A percentile compares a stretch with the other conserved stretches of the same genome.
These are phyloP conservation scores for Glaucomys volans DNA, from an alignment of 2,113 vertebrate species.

Conservation along the genomic window DNA sequence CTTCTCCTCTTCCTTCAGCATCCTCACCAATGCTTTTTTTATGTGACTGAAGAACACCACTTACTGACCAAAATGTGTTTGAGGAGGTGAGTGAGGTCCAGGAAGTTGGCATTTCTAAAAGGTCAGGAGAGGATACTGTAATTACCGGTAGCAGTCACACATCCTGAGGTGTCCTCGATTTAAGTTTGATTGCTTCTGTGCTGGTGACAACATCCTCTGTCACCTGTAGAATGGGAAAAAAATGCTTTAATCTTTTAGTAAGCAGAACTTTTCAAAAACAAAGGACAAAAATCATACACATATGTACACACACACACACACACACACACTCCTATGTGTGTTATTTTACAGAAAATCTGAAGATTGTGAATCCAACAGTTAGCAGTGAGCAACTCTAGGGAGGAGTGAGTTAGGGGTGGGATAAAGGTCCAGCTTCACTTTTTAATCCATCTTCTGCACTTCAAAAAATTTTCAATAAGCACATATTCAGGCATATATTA, in stretches of 20 bases:
- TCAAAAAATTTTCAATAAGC: not conserved
- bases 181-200: slow-evolving; percentile 17
- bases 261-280: slow-evolving; percentile 16
- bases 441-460: not conserved
- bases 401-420: not conserved
- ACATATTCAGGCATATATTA: not conserved
- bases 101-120: slow-evolving; percentile 52
- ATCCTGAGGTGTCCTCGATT: not conserved
- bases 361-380: not conserved
- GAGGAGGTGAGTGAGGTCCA: not conserved
- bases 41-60: not conserved
- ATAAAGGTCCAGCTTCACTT: not conserved
- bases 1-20: slow-evolving; percentile 63
- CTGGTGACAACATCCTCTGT: not conserved
- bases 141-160: not conserved
- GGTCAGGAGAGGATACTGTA: not conserved
- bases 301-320: not conserved
- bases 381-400: not conserved
- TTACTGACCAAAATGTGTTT: slow-evolving; percentile 47
- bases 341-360: not conserved
- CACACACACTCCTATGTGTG: not conserved
- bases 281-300: not conserved
- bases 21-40: slow-evolving; percentile 42
- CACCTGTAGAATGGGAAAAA: not conserved
- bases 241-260: not conserved